Conservation (phyloP, 2,888 invertebrate genomes). For the Silvanus unidentatus region DNA sequence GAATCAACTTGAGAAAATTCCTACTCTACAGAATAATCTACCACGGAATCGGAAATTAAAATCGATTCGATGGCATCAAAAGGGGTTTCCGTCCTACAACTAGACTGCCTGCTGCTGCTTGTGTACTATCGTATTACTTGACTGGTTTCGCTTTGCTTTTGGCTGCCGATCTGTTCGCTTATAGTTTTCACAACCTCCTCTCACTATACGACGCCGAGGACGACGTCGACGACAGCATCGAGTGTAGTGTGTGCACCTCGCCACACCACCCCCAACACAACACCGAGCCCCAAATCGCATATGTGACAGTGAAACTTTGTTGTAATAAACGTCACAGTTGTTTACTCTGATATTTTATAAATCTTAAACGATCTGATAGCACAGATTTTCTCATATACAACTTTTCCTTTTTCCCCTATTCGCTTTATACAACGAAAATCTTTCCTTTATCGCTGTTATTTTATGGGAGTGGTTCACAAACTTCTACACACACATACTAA, state of each 20-base stretch:
- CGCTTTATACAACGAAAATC: too few species aligned
- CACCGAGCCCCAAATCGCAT: constrained; percentile 26
- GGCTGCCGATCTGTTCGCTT: constrained; percentile 5
- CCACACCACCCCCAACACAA: constrained; percentile 12
- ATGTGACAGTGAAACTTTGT: constrained; percentile 32
- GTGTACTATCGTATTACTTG: not conserved
- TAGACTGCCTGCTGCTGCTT: constrained; percentile 13
- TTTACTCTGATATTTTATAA: constrained; percentile 11
- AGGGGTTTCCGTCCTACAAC: constrained; percentile 21
- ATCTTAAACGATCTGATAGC: constrained; percentile 1
- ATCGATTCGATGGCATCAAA: constrained; percentile 29
- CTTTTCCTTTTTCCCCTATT: too few species aligned
- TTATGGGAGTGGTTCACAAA: too few species aligned
- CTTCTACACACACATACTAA: too few species aligned
- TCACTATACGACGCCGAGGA: too few species aligned
- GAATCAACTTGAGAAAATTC: constrained; percentile 17
- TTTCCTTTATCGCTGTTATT: too few species aligned
- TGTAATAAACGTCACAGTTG: constrained; percentile 32
- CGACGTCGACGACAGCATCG: not conserved
- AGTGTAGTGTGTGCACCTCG: not conserved
- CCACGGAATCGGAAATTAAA: constrained; percentile 33
- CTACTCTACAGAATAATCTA: constrained; percentile 25
- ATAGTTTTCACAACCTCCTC: not conserved
- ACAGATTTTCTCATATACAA: too few species aligned
- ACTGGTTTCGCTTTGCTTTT: not conserved